Evolutionary conservation across 2,797 vertebrate species (phyloP).

Genomic region (Emydoidea blandingii): DNA sequence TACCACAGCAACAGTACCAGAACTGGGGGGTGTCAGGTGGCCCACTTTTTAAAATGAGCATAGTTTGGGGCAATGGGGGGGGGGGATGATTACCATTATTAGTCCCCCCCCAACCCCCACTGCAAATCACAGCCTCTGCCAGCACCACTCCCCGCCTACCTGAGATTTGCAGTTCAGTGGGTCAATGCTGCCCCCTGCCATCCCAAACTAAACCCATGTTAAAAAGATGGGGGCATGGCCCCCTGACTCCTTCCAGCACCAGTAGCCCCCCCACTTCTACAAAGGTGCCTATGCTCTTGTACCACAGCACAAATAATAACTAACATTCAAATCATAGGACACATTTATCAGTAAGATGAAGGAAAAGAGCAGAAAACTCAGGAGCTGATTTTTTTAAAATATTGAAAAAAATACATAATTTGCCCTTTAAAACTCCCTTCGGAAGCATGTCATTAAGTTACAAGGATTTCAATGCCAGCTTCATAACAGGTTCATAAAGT

Average conservation of each 20-base stretch:
- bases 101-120: accelerated
- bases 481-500: neutral
- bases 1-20: neutral
- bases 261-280: neutral
- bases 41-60: neutral
- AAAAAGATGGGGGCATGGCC: neutral
- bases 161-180: no score
- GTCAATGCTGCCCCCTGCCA: neutral
- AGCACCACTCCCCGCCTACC: no score
- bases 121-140: no score
- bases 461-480: neutral
- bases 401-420: neutral
- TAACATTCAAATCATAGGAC: neutral
- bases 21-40: neutral
- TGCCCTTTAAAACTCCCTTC: neutral
- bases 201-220: neutral
- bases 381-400: no score
- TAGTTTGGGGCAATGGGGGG: neutral
- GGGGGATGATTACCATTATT: no score
- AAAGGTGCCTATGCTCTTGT: neutral
- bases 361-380: neutral
- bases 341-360: neutral
- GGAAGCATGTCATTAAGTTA: neutral
- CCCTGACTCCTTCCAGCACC: neutral
- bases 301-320: neutral